Evolutionary conservation across 1,140 invertebrate genomes (phyloP).

Genomic region (Trichoplusia ni): DNA sequence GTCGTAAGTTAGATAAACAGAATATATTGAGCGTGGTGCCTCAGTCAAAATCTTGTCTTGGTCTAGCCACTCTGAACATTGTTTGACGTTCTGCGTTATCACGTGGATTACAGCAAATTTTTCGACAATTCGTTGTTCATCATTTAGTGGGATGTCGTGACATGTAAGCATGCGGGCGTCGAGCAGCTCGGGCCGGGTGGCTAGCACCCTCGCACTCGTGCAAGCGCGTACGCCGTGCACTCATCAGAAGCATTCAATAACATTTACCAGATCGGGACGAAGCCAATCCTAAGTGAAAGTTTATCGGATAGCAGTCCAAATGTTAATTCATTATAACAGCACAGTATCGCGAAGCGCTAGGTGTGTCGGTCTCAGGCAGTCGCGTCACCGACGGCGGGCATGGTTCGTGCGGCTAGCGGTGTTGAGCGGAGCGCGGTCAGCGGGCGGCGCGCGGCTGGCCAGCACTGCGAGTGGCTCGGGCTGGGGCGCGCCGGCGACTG

Average conservation of each 20-base stretch:
- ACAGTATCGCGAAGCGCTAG: not conserved
- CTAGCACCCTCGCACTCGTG: no score
- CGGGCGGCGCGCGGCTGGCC: slow-evolving; percentile 42
- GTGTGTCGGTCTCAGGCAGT: not conserved
- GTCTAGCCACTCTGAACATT: no score
- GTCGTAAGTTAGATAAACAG: no score
- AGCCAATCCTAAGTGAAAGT: slow-evolving; percentile 7
- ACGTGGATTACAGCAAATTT: no score
- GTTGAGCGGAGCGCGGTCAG: slow-evolving; percentile 36
- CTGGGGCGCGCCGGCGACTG: slow-evolving; percentile 43
- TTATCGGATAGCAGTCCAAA: not conserved
- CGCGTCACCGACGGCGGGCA: slow-evolving; percentile 16
- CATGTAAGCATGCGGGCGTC: no score
- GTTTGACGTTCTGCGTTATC: no score
- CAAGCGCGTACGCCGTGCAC: no score
- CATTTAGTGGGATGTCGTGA: no score
- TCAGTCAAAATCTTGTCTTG: no score
- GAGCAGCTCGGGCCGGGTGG: not conserved
- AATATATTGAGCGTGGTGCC: no score
- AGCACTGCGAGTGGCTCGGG: not conserved
- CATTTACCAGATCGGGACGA: slow-evolving; percentile 19
- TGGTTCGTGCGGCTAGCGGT: slow-evolving; percentile 23
- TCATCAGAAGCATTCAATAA: no score
- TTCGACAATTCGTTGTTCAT: no score
- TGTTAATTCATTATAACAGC: slow-evolving; percentile 21